Base-by-base conservation (phyloP, 2,113 vertebrate genomes). In the Sula dactylatra region DNA sequence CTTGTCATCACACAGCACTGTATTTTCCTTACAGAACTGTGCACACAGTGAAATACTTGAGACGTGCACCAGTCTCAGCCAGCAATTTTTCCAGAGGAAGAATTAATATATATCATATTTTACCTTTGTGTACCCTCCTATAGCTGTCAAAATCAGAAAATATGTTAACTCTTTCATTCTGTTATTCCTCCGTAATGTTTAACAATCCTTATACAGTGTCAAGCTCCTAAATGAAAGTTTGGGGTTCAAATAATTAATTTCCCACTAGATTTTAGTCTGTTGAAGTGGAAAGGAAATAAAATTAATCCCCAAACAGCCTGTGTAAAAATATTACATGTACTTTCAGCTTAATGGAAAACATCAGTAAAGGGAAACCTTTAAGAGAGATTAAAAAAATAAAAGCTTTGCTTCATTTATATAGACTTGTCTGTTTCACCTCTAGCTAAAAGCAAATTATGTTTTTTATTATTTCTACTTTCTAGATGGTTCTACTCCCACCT, bases 11-110 rank as follows among this genome's bases (percentile, higher is more conserved):
- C 73, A 66, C 42, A 85, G 42, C 80, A 78, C 62, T 58, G 45
- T 70, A 82, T 87, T 97, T 97, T 88, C 82, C 90, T 92, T 85
- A 66, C 27, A 82, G 74, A 85, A 34, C 29, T 38, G 10, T 62
- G 45, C 40, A 82, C 45, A 31, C 11, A 21, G 47, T 72, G 47
- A 96, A 93, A 95, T 89, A 72, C 38, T 61, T 24, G 56, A 86
- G 52, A 92, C 66, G 38, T 32, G 24, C 50, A 82, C 44, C 42
- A 72, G 36, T 29, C 49, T 83, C 69, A 58, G 93, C 36, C 22
- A 88, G 49, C 29, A 88, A 56, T 74, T 91, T 86, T 92, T 94
- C 86, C n/a, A 90, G 64, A 67, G 45, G 12, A 91, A 77, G 64
- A 84, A 77, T 83, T 78, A 29, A 85, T 76, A 83, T 18, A 31